Conservation (phyloP, 1,140 invertebrate genomes). For the Dinoponera quadriceps region DNA sequence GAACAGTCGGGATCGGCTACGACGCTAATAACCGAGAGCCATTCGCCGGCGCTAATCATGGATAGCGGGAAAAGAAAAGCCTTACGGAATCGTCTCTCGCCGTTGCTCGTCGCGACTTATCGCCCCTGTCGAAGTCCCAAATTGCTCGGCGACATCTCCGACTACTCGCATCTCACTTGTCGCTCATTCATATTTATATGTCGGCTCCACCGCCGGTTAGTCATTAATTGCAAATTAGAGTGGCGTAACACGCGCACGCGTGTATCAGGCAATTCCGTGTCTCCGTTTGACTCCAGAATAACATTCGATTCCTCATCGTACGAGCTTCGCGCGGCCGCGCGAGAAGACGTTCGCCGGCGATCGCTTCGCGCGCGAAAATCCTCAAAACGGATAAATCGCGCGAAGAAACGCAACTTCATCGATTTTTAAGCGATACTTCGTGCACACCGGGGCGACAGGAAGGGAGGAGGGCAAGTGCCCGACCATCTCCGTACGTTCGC, state of each 20-base stretch:
- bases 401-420: constrained; percentile 40
- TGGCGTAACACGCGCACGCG: no score
- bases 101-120: constrained; percentile 5
- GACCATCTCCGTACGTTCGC: constrained; percentile 47
- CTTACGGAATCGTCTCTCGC: neutral
- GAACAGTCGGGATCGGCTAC: constrained; percentile 2
- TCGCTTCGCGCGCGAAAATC: constrained; percentile 26
- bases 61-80: constrained; percentile 26
- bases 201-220: no score
- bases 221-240: constrained; percentile 11
- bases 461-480: neutral
- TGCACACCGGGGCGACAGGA: neutral
- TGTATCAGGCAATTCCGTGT: neutral
- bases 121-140: neutral
- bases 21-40: constrained; percentile 45
- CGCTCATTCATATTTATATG: constrained; percentile 1
- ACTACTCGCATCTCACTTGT: neutral
- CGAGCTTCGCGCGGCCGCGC: neutral
- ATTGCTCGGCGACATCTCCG: neutral
- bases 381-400: constrained; percentile 39
- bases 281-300: neutral
- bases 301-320: neutral
- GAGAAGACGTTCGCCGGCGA: neutral
- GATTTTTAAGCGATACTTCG: constrained; percentile 17
- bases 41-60: constrained; percentile 38